phyloP scores from a whole-genome alignment of 2,888 invertebrate species.

The Coremacera marginata region DNA sequence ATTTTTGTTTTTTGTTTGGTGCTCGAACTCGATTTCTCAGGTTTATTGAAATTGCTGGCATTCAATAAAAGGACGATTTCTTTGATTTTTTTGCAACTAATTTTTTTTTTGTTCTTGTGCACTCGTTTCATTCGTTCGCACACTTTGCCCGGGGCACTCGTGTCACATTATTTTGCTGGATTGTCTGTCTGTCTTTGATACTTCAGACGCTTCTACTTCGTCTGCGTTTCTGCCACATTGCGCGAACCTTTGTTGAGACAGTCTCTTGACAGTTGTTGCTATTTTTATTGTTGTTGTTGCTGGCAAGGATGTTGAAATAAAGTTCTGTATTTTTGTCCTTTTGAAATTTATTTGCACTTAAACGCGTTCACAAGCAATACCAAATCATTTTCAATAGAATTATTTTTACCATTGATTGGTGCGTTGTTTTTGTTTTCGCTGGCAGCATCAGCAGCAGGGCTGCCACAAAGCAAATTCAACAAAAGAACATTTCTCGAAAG shows the following conservation, averaged over 20 bases:
- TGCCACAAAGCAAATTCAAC: neutral
- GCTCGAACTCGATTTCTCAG: neutral
- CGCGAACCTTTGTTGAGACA: neutral
- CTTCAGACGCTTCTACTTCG: neutral
- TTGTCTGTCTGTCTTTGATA: slow-evolving; percentile 1
- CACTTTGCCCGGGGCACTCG: slow-evolving; percentile 16
- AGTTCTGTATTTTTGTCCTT: slow-evolving; percentile 26
- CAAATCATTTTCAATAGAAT: slow-evolving; percentile 39
- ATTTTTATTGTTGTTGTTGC: neutral
- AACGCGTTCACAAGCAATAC: slow-evolving; percentile 32
- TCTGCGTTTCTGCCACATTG: neutral
- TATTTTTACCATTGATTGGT: slow-evolving; percentile 25
- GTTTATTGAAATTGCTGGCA: neutral
- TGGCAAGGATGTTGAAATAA: neutral
- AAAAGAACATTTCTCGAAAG: neutral
- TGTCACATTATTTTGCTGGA: slow-evolving; percentile 4
- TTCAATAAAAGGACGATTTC: neutral
- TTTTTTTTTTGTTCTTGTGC: neutral
- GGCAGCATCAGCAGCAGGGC: neutral
- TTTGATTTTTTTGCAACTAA: neutral
- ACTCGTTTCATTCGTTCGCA: slow-evolving; percentile 10
- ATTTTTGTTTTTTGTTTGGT: neutral
- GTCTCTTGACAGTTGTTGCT: neutral
- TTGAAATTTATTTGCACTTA: slow-evolving; percentile 44
- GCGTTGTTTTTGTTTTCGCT: neutral